Evolutionary conservation across 1,140 invertebrate species (phyloP), one percentile per base, ranked within the genome.

Genomic region (Listronotus bonariensis): DNA sequence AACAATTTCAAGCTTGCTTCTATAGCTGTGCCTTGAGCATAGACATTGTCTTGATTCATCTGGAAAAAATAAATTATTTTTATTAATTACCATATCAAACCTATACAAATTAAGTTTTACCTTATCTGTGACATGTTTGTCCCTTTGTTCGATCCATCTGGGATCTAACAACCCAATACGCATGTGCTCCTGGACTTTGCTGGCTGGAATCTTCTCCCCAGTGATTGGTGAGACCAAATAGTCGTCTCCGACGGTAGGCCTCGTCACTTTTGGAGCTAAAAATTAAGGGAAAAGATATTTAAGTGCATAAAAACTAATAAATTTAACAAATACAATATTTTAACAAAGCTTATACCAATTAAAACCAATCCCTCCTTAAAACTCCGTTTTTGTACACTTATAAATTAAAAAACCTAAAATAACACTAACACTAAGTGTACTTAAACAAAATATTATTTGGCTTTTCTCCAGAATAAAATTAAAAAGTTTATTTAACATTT

Each of bases 211-310:
- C 74, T 91, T 90, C 77, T 99, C 97, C 38, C 96, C 96, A 17
- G 97, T 99, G 71, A 99, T 95, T 0, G 97, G 97, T 2, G 97
- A 99, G 60, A 99, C 95, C 14, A 99, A 86, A 82, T 89, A 98
- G 72, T 97, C 93, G 76, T 99, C 96, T 10, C 86, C 80, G 41
- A 84, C 81, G 12, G 80, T 80, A 7, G 86, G 82, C 8, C 85
- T 73, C 3, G 83, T 76, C 10, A 85, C 81, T 71, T 89, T 86
- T 5, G 83, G 80, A 20, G 84, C 83, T 73, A 36, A 42, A 62
- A 72, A 72, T 60, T 17, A 49, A 1, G 41, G 40, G 5, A 7
- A 36, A 61, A 26, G 3, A 20, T 4, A 11, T 1, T 18, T 34
- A 4, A 32, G 45, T 43, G 6, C 20, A 32, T 53, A 31, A 6